Conservation (phyloP, 2,888 invertebrate species). For the Isoperla grammatica region DNA sequence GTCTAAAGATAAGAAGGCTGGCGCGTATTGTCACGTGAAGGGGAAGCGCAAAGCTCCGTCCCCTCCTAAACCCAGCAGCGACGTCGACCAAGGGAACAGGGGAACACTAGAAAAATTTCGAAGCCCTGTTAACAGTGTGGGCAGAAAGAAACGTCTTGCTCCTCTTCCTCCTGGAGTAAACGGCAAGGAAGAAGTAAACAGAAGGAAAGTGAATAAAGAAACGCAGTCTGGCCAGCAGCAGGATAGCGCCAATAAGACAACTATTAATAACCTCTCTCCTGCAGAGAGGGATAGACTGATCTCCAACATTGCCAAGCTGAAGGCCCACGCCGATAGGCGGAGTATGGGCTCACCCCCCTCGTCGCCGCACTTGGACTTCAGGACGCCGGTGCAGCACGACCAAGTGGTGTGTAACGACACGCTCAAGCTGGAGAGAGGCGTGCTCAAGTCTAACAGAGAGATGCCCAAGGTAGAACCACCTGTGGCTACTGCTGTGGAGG, state of each 20-base stretch:
- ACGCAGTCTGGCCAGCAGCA: background rate
- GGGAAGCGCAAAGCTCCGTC: conserved; percentile 69
- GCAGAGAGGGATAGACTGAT: conserved; percentile 34
- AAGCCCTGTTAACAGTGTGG: conserved; percentile 24
- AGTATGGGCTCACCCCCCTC: conserved; percentile 24
- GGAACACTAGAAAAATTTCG: conserved; percentile 25
- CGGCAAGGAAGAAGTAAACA: background rate
- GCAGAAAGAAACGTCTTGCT: conserved; percentile 45
- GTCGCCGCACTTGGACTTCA: conserved; percentile 21
- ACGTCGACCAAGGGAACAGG: background rate
- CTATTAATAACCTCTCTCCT: conserved; percentile 27
- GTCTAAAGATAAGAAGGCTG: conserved; percentile 53
- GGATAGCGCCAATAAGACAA: conserved; percentile 6
- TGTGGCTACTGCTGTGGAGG: conserved; percentile 1
- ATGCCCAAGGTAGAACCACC: conserved; percentile 26
- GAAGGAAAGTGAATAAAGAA: conserved; percentile 11
- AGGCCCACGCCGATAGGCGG: conserved; percentile 32
- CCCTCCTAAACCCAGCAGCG: conserved; percentile 49
- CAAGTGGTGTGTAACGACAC: conserved; percentile 37
- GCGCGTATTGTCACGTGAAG: conserved; percentile 59
- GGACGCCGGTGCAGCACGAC: conserved; percentile 17
- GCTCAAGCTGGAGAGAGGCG: conserved; percentile 47
- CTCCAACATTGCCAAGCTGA: conserved; percentile 33
- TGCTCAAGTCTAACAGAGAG: conserved; percentile 45
- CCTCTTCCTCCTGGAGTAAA: conserved; percentile 43